Conservation (phyloP, 2,888 invertebrate species). For the Sinhomidia bicolor region DNA sequence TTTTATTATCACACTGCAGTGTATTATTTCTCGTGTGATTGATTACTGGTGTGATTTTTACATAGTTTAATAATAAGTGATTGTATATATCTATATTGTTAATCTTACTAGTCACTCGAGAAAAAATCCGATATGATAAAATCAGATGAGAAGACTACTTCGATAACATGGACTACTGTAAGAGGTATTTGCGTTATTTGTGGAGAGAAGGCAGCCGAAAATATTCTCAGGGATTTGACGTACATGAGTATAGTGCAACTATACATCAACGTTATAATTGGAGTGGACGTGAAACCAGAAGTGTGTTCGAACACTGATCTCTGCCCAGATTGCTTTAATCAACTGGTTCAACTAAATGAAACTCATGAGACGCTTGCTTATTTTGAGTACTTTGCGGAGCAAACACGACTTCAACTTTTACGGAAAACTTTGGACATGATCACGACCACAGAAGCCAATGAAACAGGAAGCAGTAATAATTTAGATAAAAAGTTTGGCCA, state of each 20-base stretch:
- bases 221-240: conserved; percentile 16
- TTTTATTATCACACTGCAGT: not conserved
- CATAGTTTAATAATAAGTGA: not conserved
- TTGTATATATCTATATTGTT: conserved; percentile 12
- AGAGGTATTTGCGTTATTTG: conserved; percentile 39
- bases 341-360: conserved; percentile 14
- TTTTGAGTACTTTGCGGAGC: conserved; percentile 4
- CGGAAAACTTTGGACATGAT: conserved; percentile 32
- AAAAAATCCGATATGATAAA: not conserved
- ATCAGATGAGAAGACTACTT: not conserved
- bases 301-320: conserved; percentile 17
- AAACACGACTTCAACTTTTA: conserved; percentile 17
- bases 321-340: conserved; percentile 28
- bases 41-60: not conserved
- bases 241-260: conserved; percentile 34
- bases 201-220: not conserved
- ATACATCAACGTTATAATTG: not conserved
- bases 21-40: not conserved
- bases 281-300: conserved; percentile 51
- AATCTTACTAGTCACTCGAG: conserved; percentile 8
- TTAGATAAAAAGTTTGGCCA: not conserved
- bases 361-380: conserved; percentile 14
- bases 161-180: not conserved
- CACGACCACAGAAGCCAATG: not conserved
- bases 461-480: not conserved